Percentiles rank a stretch among this genome's conserved stretches.
These are phyloP conservation scores for Caenorhabditis remanei DNA, from an alignment of 1,140 invertebrate species.

Conservation along the genomic window DNA sequence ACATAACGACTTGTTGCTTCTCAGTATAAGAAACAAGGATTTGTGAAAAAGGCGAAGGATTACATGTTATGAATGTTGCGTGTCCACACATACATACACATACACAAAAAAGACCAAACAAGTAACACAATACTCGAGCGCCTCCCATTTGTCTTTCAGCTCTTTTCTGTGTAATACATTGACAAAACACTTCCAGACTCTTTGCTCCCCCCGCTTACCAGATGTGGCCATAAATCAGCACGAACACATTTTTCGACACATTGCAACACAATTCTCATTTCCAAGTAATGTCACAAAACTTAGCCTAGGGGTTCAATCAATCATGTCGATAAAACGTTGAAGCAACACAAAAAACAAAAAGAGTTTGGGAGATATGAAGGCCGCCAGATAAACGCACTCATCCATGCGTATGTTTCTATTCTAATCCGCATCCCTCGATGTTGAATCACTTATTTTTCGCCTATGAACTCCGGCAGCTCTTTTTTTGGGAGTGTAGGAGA, in stretches of 20 bases:
- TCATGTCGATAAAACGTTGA: not conserved
- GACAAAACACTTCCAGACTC: slow-evolving; percentile 35
- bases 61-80: slow-evolving; percentile 26
- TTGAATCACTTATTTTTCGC: slow-evolving; percentile 46
- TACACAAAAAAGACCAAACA: not conserved
- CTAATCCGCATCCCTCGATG: slow-evolving; percentile 32
- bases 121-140: slow-evolving; percentile 49
- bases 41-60: not conserved
- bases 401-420: slow-evolving; percentile 32
- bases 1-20: too few relatives aligned
- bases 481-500: not conserved
- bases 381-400: not conserved
- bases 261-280: not conserved
- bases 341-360: not conserved
- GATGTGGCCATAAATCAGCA: slow-evolving; percentile 51
- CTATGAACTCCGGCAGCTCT: slow-evolving; percentile 7
- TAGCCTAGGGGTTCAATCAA: not conserved
- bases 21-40: too few relatives aligned
- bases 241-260: slow-evolving; percentile 25
- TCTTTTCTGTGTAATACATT: slow-evolving; percentile 6
- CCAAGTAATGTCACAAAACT: slow-evolving; percentile 1
- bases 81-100: not conserved
- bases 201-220: not conserved
- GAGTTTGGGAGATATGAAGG: not conserved
- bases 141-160: slow-evolving; percentile 49